phyloP scores from a whole-genome alignment of 2,888 invertebrate species.

The Anoncus sp. region DNA sequence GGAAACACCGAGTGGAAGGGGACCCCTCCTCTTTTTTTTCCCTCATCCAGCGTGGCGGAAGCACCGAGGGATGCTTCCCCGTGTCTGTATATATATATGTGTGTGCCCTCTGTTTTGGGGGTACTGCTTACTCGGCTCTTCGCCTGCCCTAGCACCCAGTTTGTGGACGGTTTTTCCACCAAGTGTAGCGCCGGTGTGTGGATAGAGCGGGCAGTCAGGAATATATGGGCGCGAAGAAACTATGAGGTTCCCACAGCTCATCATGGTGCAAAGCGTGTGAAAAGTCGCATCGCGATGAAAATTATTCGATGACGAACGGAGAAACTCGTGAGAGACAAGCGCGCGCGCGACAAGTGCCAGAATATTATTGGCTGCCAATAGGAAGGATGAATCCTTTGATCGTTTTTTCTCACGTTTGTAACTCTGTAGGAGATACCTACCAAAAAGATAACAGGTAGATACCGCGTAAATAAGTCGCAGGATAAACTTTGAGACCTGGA shows the following conservation, averaged over 20 bases:
- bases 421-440: not conserved
- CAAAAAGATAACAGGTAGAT: too few relatives aligned
- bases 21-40: constrained; percentile 45
- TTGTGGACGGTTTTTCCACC: constrained; percentile 62
- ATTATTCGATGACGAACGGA: constrained; percentile 75
- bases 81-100: too few relatives aligned
- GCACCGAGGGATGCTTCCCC: constrained; percentile 46
- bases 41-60: constrained; percentile 16
- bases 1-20: constrained; percentile 57
- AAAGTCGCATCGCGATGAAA: constrained; percentile 74
- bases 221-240: constrained; percentile 73
- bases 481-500: too few relatives aligned
- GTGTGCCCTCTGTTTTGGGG: constrained; percentile 65
- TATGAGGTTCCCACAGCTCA: constrained; percentile 79
- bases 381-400: not conserved
- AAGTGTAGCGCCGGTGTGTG: constrained; percentile 61
- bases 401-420: constrained; percentile 13
- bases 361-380: constrained; percentile 20
- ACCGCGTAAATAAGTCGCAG: too few relatives aligned
- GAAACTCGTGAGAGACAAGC: constrained; percentile 40
- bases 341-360: constrained; percentile 51
- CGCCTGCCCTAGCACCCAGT: constrained; percentile 5
- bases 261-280: constrained; percentile 73
- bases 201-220: constrained; percentile 21
- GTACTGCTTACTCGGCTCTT: too few relatives aligned